phyloP scores from a whole-genome alignment of 2,888 invertebrate species.

The Rotaria socialis region DNA sequence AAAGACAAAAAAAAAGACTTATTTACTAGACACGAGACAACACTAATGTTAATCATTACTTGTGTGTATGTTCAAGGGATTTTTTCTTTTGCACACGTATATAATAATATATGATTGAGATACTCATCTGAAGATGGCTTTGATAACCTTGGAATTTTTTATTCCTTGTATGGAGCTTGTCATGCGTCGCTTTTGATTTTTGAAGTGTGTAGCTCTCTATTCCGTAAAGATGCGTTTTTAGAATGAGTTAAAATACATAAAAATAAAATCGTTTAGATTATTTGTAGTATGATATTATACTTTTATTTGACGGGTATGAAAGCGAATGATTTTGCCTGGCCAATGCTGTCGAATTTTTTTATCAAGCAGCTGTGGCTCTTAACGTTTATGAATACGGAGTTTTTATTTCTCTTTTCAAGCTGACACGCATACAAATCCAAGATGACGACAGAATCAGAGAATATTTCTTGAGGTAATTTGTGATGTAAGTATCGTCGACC shows the following conservation, averaged over 20 bases:
- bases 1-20: neutral
- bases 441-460: conserved; percentile 2
- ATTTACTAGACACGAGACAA: neutral
- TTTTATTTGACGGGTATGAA: neutral
- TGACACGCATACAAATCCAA: neutral
- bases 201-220: neutral
- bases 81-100: neutral
- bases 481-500: neutral
- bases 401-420: neutral
- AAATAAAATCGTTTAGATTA: neutral
- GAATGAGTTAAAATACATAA: neutral
- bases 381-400: neutral
- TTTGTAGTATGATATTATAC: neutral
- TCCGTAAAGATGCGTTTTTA: neutral
- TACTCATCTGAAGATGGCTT: neutral
- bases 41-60: neutral
- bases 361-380: neutral
- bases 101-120: neutral
- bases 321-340: neutral
- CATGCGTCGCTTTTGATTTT: neutral
- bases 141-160: neutral
- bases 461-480: conserved; percentile 4
- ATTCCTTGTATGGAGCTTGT: neutral
- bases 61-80: neutral
- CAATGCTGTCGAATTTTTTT: neutral